Evolutionary conservation across 2,888 invertebrate genomes (phyloP).

Genomic region (Patella ulyssiponensis): DNA sequence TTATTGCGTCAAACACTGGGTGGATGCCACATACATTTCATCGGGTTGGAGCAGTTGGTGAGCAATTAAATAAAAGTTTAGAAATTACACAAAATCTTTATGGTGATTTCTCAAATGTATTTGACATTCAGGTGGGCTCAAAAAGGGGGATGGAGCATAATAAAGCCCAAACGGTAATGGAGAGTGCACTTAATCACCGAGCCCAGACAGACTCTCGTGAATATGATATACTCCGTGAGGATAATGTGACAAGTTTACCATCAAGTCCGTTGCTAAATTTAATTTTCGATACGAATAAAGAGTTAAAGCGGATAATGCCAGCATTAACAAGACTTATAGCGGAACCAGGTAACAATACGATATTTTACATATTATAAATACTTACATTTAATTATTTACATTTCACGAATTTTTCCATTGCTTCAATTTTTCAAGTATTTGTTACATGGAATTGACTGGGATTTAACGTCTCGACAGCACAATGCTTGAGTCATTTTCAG

Average conservation of each 20-base stretch:
- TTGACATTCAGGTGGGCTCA: neutral
- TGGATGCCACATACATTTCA: constrained; percentile 62
- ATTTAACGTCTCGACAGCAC: too few relatives aligned
- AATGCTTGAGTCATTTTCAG: too few relatives aligned
- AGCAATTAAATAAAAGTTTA: constrained; percentile 44
- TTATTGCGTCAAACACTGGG: constrained; percentile 57
- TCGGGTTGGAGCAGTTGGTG: constrained; percentile 53
- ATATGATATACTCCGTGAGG: neutral
- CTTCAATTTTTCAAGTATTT: too few relatives aligned
- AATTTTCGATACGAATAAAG: constrained; percentile 48
- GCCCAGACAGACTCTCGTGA: neutral
- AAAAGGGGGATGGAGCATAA: neutral
- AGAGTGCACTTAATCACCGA: neutral
- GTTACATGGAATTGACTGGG: too few relatives aligned
- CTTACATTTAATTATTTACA: too few relatives aligned
- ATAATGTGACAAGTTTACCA: constrained; percentile 5
- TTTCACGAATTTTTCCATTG: too few relatives aligned
- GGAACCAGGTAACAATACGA: constrained; percentile 51
- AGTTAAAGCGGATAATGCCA: constrained; percentile 52
- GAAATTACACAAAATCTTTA: constrained; percentile 1
- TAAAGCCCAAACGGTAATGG: neutral
- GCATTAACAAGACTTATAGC: constrained; percentile 56
- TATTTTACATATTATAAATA: too few relatives aligned
- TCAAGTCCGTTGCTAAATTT: constrained; percentile 36
- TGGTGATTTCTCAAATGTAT: neutral